These are phyloP conservation scores for Alosa sapidissima DNA, from an alignment of 2,797 vertebrate species.

Conservation along the genomic window DNA sequence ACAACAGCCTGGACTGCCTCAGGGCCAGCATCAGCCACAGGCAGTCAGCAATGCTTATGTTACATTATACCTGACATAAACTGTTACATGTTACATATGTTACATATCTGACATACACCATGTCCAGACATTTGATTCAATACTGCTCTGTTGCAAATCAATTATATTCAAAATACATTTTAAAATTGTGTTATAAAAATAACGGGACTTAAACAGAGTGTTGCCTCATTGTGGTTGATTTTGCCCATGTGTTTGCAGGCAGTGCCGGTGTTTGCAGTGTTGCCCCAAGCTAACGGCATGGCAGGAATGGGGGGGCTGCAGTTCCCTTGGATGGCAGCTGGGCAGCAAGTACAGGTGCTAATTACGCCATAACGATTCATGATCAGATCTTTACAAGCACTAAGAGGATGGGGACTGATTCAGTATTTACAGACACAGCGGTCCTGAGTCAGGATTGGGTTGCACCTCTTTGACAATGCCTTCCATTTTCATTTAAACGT, in stretches of 20 bases:
- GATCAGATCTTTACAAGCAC: neutral
- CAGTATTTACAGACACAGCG: neutral
- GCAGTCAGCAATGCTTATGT: slow-evolving; percentile 26
- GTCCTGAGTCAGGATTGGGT: neutral
- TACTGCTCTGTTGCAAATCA: no score
- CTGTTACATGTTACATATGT: neutral
- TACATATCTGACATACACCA: neutral
- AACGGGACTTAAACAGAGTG: neutral
- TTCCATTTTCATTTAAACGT: neutral
- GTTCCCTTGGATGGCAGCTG: slow-evolving; percentile 48
- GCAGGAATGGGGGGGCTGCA: slow-evolving; percentile 44
- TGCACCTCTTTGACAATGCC: neutral
- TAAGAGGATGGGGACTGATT: neutral
- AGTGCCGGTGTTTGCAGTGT: slow-evolving; percentile 50
- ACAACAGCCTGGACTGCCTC: slow-evolving; percentile 45
- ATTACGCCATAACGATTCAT: neutral
- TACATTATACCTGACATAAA: no score
- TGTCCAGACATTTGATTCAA: no score
- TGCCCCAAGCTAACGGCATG: slow-evolving; percentile 59
- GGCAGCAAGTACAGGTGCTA: slow-evolving; percentile 52
- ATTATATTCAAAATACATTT: no score
- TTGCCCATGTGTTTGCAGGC: slow-evolving; percentile 29
- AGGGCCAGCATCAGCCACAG: slow-evolving; percentile 46
- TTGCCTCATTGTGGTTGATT: neutral
- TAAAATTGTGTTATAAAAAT: no score